Conservation (phyloP, 2,797 vertebrate genomes). For the Oophaga sylvatica region DNA sequence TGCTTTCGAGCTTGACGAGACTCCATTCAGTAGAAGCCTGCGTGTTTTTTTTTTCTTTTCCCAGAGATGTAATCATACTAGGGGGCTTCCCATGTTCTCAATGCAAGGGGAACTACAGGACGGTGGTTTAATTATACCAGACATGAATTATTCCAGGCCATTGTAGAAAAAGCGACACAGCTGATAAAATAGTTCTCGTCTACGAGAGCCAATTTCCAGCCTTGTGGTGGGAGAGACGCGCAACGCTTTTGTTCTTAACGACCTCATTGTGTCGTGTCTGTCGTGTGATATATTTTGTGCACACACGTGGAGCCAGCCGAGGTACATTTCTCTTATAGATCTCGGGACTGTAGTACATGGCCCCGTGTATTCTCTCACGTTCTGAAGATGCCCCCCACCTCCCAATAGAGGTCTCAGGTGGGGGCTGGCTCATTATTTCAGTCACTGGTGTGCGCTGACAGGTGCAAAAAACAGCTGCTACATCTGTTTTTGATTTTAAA, state of each 20-base stretch:
- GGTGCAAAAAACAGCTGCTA: constrained; percentile 41
- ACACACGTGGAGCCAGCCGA: neutral
- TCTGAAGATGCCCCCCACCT: constrained; percentile 4
- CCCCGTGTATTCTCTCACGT: neutral
- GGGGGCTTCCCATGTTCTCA: neutral
- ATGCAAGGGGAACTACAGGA: neutral
- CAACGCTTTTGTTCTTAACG: neutral
- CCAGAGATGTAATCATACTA: constrained; percentile 66
- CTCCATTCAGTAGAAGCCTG: constrained; percentile 56
- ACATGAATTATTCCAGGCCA: constrained; percentile 50
- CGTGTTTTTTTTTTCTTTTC: constrained; percentile 72
- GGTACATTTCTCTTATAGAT: neutral
- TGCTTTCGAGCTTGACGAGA: constrained; percentile 69
- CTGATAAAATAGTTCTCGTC: neutral
- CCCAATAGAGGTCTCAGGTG: constrained; percentile 20
- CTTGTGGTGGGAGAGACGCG: neutral
- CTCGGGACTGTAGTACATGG: neutral
- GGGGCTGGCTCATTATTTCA: constrained; percentile 40
- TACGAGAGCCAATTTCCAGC: neutral
- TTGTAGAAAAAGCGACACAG: constrained; percentile 5
- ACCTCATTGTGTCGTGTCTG: neutral
- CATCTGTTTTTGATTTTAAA: constrained; percentile 48
- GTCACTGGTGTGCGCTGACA: constrained; percentile 41
- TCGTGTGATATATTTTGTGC: constrained; percentile 6
- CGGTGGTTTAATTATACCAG: constrained; percentile 59